Evolutionary conservation across 2,797 vertebrate genomes (phyloP), one percentile per base, ranked within the genome.

Genomic region (Fistularia commersonii): DNA sequence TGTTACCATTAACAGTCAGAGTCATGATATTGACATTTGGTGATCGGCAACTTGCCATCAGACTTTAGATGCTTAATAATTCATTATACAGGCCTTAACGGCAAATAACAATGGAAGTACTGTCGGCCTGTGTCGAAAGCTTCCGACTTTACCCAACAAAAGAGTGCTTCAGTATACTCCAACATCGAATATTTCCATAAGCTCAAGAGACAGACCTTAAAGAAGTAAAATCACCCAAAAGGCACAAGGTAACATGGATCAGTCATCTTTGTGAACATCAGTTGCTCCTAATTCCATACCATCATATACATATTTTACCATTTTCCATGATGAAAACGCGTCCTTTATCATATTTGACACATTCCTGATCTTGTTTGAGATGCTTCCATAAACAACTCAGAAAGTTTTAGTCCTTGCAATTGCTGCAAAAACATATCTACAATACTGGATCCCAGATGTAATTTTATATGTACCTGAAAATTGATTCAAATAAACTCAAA

Each of bases 1-100:
- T 77, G 79, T 77, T 65, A 76, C 58, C 33, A 57, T 71, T 63
- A 87, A 89, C 90, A 81, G 84, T 88, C 79, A 77, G 63, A 72
- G 66, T 65, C 41, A 68, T 86, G 79, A 81, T 72, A 80, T 63
- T 82, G 82, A 79, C 79, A 79, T 71, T 41, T 62, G 48, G 72
- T 68, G 64, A 82, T 86, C 82, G 71, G 74, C 61, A 39, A 63
- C 67, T 80, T 64, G 66, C 72, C 66, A 68, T 79, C 60, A 50
- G 48, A 66, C 74, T 83, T 82, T 61, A 67, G 84, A 75, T 68
- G 61, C 65, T 74, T 61, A 76, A 79, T 76, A 83, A 87, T 86
- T 84, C 74, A 81, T 80, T 54, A 69, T 46, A 66, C 65, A 35
- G 73, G 62, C 60, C 43, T 45, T 53, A 68, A 72, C 61, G 54